Evolutionary conservation across 2,797 vertebrate genomes (phyloP), one percentile per base, ranked within the genome.

Genomic region (Anas bernieri): DNA sequence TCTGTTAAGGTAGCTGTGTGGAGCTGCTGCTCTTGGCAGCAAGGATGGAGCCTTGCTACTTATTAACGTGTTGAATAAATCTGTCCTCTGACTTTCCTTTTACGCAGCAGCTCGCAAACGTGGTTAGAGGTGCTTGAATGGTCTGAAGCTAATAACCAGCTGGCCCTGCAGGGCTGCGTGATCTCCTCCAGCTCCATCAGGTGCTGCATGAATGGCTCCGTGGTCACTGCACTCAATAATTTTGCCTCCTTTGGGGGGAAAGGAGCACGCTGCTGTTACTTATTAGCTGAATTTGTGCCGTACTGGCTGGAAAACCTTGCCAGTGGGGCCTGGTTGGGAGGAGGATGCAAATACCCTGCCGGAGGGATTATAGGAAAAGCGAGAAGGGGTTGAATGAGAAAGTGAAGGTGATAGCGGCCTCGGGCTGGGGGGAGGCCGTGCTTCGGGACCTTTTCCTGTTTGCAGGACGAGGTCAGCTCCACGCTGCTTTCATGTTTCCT

Each of bases 401-500:
- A 93, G 92, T 2, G 1, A 54, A 86, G 73, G 48, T 73, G 79
- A 41, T 75, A 33, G 8, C 25, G 16, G 18, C 3, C 1, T 55
- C 11, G 33, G 35, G 55, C 73, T 72, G 4, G 13, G 26, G 70
- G 22, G 6, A 78, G 69, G 37, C 73, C 63, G 28, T 77, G 76
- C 41, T 23, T 67, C 69, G 43, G 80, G 59, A 62, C 23, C 62
- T 96, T 94, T 97, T 97, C 95, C 96, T 97, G 94, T 96, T 97
- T 94, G 33, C 23, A 59, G 89, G 88, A 66, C 33, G 2, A 2
- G 41, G 78, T 64, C 78, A 85, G 66, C 58, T 69, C 58, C 7
- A 13, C 62, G 70, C 21, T 74, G 23, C 91, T 83, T 92, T 97
- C 88, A 93, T 86, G 64, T 94, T 97, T 94, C 95, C 93, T 70